These are phyloP conservation scores for Cossypha heuglini DNA, from an alignment of 2,797 vertebrate species.

Conservation along the genomic window DNA sequence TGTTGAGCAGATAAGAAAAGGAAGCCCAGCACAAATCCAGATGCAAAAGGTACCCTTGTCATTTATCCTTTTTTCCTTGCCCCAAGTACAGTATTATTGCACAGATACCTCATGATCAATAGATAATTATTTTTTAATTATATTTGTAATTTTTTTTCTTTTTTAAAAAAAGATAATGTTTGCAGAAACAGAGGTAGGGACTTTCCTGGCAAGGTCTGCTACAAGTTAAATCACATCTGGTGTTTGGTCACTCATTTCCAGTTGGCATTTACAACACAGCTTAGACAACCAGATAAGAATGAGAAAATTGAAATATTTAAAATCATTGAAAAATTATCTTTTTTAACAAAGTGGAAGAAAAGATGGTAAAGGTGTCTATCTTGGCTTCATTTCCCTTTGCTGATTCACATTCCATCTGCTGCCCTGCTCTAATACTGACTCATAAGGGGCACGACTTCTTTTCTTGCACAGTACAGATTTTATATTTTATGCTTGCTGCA, in stretches of 20 bases:
- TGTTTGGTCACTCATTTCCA: neutral
- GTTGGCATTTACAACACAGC: neutral
- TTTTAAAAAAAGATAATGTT: neutral
- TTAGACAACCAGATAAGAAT: neutral
- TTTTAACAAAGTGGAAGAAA: neutral
- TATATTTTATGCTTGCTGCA: neutral
- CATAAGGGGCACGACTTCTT: rapidly evolving
- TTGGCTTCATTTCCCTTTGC: neutral
- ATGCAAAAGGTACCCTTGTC: neutral
- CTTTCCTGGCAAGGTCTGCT: neutral
- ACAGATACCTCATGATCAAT: neutral
- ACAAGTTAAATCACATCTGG: neutral
- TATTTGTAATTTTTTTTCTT: rapidly evolving
- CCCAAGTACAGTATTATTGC: neutral
- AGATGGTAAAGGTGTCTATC: neutral
- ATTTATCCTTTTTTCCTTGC: neutral
- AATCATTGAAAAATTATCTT: neutral
- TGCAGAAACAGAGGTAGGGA: neutral
- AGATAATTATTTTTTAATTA: neutral
- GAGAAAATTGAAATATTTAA: neutral
- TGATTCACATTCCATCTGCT: neutral
- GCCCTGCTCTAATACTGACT: neutral
- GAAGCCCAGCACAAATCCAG: neutral
- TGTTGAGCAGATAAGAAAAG: neutral
- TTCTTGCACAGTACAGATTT: neutral